Conservation (phyloP, 2,888 invertebrate species). For the Caenorhabditis plicata region DNA sequence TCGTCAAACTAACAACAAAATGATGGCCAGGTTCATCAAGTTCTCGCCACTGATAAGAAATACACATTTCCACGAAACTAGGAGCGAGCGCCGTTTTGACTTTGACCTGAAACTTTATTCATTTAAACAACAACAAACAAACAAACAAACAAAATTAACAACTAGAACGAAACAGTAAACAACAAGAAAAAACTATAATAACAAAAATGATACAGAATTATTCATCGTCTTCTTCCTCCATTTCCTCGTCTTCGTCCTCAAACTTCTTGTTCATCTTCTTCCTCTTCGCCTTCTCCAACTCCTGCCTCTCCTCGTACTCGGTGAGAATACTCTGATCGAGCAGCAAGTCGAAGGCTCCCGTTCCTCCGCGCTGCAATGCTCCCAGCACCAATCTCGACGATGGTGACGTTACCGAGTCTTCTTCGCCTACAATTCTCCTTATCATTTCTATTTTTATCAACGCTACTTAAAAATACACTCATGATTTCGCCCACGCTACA, state of each 20-base stretch:
- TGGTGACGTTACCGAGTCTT: constrained; percentile 57
- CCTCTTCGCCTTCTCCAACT: constrained; percentile 3
- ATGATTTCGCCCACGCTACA: background rate
- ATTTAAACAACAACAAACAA: constrained; percentile 6
- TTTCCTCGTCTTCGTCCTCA: constrained; percentile 4
- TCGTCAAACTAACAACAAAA: too few relatives aligned
- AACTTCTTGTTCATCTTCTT: background rate
- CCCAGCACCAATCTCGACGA: constrained; percentile 62
- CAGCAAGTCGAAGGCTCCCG: constrained; percentile 61
- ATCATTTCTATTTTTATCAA: constrained; percentile 6
- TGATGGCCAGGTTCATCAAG: too few relatives aligned
- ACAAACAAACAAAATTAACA: too few relatives aligned
- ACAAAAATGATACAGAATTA: background rate
- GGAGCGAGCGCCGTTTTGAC: too few relatives aligned
- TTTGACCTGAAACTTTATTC: too few relatives aligned
- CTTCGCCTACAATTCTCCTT: constrained; percentile 52
- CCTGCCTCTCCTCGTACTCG: constrained; percentile 23
- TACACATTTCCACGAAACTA: too few relatives aligned
- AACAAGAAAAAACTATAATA: constrained; percentile 9
- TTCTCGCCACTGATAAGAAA: too few relatives aligned
- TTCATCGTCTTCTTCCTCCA: constrained; percentile 1
- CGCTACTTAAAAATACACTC: background rate
- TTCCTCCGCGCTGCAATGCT: constrained; percentile 56
- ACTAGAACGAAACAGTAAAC: too few relatives aligned
- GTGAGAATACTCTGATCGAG: constrained; percentile 19